A percentile compares a stretch with the other conserved stretches of the same genome.
Conservation (phyloP, 2,113 vertebrate genomes). For the Sapayoa aenigma region DNA sequence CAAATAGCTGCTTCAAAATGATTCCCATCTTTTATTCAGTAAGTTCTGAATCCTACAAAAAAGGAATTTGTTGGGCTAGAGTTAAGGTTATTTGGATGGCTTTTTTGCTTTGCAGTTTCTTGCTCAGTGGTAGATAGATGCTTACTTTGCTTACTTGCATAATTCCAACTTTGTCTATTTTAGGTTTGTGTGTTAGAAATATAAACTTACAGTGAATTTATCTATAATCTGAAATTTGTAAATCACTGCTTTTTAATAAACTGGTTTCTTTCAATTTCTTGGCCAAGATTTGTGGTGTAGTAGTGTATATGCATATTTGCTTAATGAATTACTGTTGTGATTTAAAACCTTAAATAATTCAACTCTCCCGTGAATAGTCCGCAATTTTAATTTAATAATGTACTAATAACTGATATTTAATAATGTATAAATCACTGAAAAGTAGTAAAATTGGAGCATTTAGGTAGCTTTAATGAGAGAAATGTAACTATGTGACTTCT, state of each 20-base stretch:
- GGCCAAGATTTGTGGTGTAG: background rate
- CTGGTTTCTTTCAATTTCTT: background rate
- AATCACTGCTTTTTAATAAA: background rate
- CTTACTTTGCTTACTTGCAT: background rate
- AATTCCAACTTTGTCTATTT: background rate
- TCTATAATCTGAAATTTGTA: background rate
- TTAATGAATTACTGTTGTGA: background rate
- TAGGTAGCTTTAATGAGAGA: background rate
- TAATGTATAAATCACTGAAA: background rate
- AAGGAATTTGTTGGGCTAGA: background rate
- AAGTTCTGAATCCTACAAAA: background rate
- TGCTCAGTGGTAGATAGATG: background rate
- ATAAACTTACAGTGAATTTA: background rate
- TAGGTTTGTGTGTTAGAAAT: background rate
- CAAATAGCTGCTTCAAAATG: background rate
- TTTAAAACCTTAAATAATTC: background rate
- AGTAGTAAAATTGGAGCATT: background rate
- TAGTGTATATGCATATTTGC: background rate
- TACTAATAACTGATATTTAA: background rate
- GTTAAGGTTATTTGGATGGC: background rate
- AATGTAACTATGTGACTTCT: background rate
- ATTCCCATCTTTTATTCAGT: background rate
- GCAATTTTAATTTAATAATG: background rate
- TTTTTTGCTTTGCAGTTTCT: background rate
- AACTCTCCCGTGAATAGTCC: background rate